phyloP scores from a whole-genome alignment of 35 echinoderm and acorn worm species.

The Amphiura filiformis region DNA sequence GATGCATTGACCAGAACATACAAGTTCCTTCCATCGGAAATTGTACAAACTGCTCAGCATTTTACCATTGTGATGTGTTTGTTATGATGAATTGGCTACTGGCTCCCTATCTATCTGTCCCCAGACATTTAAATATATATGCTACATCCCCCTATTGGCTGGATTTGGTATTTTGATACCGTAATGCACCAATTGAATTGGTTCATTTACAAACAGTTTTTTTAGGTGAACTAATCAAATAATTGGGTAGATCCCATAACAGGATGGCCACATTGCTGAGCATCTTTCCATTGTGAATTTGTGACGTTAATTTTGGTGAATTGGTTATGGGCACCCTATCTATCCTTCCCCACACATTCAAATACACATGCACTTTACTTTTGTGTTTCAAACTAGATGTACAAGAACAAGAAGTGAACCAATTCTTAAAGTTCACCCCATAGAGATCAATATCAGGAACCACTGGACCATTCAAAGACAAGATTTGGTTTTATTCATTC shows the following conservation, averaged over 20 bases:
- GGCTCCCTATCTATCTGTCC: background rate
- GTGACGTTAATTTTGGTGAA: too few species aligned
- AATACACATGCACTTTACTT: too few species aligned
- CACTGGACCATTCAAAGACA: too few species aligned
- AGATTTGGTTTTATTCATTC: too few species aligned
- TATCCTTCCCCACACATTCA: too few species aligned
- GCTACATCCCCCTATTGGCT: background rate
- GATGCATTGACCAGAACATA: background rate
- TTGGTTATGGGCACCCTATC: too few species aligned
- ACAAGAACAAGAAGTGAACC: too few species aligned
- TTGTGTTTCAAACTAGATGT: too few species aligned
- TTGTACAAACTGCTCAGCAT: background rate
- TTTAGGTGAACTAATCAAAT: background rate
- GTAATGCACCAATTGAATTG: background rate
- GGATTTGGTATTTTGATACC: constrained; percentile 1
- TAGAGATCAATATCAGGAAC: too few species aligned
- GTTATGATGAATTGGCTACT: background rate
- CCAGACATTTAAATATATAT: background rate
- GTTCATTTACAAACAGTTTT: background rate
- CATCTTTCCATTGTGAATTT: too few species aligned
- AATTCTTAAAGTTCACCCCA: too few species aligned
- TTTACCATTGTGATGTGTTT: background rate
- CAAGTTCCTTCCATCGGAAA: constrained; percentile 10
- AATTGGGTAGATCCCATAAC: background rate
- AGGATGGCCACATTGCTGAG: background rate